Base-by-base conservation (phyloP, 1,140 invertebrate genomes). In the Drosophila orena region DNA sequence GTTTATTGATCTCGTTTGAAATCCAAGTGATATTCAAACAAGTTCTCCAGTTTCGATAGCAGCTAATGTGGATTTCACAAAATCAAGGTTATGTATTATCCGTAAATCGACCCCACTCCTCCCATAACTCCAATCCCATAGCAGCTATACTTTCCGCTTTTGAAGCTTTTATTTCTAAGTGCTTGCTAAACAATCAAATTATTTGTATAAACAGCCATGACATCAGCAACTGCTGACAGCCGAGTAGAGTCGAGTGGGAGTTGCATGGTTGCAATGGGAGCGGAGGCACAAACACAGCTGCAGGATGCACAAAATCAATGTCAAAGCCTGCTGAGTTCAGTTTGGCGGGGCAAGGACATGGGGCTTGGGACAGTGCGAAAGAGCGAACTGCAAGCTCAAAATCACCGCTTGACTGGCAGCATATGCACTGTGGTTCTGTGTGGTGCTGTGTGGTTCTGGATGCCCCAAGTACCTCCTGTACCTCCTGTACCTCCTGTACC, bases 231-330 rank as follows among this genome's bases (percentile, higher is more conserved):
- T 62, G 62, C 44, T 66, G 81, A 69, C 79, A 86, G 70, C 61
- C 68, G 68, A 84, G 58, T 43, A 3, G 54, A 17, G 38, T 22
- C 12, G 43, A 17, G 42, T 37, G 14, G 61, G 66, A 38, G 42
- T 46, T 46, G 34, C 10, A 15, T 10, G 53, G 20, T 55, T 40
- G 61, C 37, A 55, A 24, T 24, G 8, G 35, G 34, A 17, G 69
- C 43, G 50, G 53, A 4, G 11, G 5, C 44, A 46, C 44, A 24
- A 22, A 72, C 62, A 59, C 62, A 60, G 43, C 22, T 22, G 66
- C 69, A 62, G 55, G 56, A 56, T 52, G 43, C 54, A 50, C 61
- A 76, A 80, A 89, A 89, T 89, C 85, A 89, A 89, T 89, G 84
- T 89, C 84, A 89, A 79, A 71, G 61, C 78, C 78, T 80, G 80